A percentile compares a stretch with the other conserved stretches of the same genome.
phyloP scores from a whole-genome alignment of 2,113 vertebrate species.

The Oriolus oriolus region DNA sequence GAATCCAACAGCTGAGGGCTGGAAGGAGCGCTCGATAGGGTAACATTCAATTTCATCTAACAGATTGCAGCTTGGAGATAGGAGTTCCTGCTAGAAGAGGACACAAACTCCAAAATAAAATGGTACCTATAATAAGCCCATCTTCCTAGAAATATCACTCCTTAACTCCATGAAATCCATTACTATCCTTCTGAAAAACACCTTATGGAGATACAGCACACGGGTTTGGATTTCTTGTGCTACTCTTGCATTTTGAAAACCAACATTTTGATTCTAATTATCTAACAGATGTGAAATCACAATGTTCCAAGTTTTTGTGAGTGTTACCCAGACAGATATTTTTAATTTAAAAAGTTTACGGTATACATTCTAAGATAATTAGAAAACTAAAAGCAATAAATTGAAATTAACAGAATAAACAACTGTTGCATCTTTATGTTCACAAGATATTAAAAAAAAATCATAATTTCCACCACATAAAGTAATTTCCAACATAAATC shows the following conservation, averaged over 20 bases:
- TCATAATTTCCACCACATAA: neutral
- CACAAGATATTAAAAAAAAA: neutral
- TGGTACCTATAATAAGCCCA: neutral
- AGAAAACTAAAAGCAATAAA: neutral
- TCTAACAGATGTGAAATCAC: neutral
- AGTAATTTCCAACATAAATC: neutral
- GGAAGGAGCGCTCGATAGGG: neutral
- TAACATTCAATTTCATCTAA: neutral
- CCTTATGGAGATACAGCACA: neutral
- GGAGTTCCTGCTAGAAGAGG: neutral
- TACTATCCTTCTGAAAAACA: neutral
- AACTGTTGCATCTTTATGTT: neutral
- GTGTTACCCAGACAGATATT: neutral
- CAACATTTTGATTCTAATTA: neutral
- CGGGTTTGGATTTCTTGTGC: neutral
- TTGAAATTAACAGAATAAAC: neutral
- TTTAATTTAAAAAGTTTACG: neutral
- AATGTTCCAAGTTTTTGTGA: neutral
- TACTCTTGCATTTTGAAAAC: neutral
- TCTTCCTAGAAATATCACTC: neutral
- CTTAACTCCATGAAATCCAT: neutral
- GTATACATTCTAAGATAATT: neutral
- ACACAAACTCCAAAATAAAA: neutral
- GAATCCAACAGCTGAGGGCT: neutral
- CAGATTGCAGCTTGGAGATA: neutral